These are phyloP conservation scores for Rhineura floridana DNA, from an alignment of 2,113 vertebrate genomes.

Conservation along the genomic window DNA sequence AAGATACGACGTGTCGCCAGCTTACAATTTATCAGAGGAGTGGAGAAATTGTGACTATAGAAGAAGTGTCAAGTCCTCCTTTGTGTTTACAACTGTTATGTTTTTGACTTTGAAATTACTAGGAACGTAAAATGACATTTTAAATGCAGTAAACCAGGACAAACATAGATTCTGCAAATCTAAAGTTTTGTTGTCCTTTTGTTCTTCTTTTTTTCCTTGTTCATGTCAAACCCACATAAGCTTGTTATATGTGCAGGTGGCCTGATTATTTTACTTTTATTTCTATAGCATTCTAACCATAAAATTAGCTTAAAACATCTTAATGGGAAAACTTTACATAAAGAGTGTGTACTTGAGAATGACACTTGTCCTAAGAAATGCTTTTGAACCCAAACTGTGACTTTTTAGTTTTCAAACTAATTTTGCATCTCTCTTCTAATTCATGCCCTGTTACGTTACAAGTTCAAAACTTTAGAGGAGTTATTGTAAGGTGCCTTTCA, in stretches of 20 bases:
- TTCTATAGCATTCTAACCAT: slow-evolving; percentile 61
- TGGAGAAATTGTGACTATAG: slow-evolving; percentile 26
- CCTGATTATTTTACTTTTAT: slow-evolving; percentile 46
- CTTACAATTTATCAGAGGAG: slow-evolving; percentile 45
- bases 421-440: slow-evolving; percentile 65
- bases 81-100: slow-evolving; percentile 45
- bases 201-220: slow-evolving; percentile 26
- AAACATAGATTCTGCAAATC: slow-evolving; percentile 54
- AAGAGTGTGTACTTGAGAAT: slow-evolving; percentile 57
- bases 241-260: slow-evolving; percentile 47
- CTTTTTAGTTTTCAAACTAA: slow-evolving; percentile 65
- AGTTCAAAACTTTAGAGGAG: slow-evolving; percentile 69
- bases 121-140: slow-evolving; percentile 40
- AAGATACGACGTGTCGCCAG: slow-evolving; percentile 32
- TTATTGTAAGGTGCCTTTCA: slow-evolving; percentile 89
- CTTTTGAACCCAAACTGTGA: slow-evolving; percentile 51
- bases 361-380: slow-evolving; percentile 49
- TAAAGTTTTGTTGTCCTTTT: slow-evolving; percentile 50
- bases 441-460: slow-evolving; percentile 66
- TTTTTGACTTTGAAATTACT: slow-evolving; percentile 39
- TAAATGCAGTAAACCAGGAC: slow-evolving; percentile 56
- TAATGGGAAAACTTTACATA: slow-evolving; percentile 43
- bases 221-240: slow-evolving; percentile 18
- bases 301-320: slow-evolving; percentile 51
- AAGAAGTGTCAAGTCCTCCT: slow-evolving; percentile 16